Conservation (phyloP, 2,113 vertebrate species). For the Menura novaehollandiae region DNA sequence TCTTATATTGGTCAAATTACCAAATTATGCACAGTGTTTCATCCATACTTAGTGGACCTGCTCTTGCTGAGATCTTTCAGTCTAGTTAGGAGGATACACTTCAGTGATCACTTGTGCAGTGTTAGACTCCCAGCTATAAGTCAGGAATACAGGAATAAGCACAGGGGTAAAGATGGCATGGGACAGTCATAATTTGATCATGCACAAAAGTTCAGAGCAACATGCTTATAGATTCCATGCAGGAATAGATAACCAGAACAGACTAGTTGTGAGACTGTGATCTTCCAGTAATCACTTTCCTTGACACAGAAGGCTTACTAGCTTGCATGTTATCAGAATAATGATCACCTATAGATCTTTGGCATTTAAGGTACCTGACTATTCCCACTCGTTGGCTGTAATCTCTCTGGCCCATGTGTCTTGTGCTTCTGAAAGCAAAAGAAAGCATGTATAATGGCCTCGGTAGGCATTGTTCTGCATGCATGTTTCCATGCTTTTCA, state of each 20-base stretch:
- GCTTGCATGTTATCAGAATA: neutral
- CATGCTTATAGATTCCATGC: neutral
- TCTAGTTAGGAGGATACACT: neutral
- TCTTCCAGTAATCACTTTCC: neutral
- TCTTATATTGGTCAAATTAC: neutral
- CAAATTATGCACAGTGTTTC: neutral
- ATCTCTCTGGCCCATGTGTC: neutral
- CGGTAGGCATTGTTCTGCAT: neutral
- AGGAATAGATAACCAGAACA: neutral
- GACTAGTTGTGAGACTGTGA: neutral
- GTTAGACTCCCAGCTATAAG: neutral
- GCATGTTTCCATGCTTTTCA: neutral
- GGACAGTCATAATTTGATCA: neutral
- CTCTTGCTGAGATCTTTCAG: neutral
- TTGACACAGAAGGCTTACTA: neutral
- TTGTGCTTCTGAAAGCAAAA: neutral
- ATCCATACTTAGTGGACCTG: rapidly evolving
- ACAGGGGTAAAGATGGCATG: neutral
- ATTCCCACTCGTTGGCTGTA: rapidly evolving
- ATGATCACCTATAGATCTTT: neutral
- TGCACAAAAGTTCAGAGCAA: neutral
- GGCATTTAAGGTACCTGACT: neutral
- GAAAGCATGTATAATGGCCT: rapidly evolving
- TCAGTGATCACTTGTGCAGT: neutral
- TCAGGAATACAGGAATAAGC: neutral